phyloP scores from a whole-genome alignment of 2,797 vertebrate genomes.

The Onychomys torridus region DNA sequence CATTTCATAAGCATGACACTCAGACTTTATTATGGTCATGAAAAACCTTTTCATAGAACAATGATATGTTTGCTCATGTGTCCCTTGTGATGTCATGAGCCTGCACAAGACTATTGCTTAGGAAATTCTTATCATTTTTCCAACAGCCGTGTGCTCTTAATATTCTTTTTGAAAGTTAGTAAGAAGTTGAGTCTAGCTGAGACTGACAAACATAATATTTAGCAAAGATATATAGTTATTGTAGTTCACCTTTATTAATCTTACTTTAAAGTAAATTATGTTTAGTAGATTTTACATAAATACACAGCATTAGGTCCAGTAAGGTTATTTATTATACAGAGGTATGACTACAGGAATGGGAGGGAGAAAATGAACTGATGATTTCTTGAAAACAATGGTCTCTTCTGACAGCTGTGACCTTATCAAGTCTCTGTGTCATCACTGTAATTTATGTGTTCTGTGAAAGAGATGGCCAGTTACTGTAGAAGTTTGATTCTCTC shows the following conservation, averaged over 20 bases:
- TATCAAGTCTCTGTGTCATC: constrained; percentile 77
- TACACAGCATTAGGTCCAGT: constrained; percentile 25
- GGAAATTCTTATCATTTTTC: constrained; percentile 44
- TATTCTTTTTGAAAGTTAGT: constrained; percentile 63
- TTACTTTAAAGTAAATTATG: constrained; percentile 73
- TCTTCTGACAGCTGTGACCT: constrained; percentile 79
- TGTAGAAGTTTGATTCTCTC: constrained; percentile 67
- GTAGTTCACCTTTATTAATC: constrained; percentile 72
- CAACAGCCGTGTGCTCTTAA: constrained; percentile 57
- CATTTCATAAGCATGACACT: constrained; percentile 70
- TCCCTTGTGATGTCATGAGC: neutral
- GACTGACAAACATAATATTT: constrained; percentile 53
- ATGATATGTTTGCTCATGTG: constrained; percentile 41
- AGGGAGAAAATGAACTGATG: constrained; percentile 64
- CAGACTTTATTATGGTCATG: constrained; percentile 30
- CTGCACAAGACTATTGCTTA: neutral
- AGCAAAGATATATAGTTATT: constrained; percentile 67
- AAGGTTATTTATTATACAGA: constrained; percentile 65
- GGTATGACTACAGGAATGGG: constrained; percentile 51
- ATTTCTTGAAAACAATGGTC: constrained; percentile 73
- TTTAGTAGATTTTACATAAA: constrained; percentile 76
- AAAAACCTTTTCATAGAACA: constrained; percentile 70
- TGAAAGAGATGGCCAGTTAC: constrained; percentile 59
- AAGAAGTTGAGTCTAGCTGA: constrained; percentile 35
- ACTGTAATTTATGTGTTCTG: constrained; percentile 77